These are phyloP conservation scores for Hololepta plana DNA, from an alignment of 2,888 invertebrate species.

Conservation along the genomic window DNA sequence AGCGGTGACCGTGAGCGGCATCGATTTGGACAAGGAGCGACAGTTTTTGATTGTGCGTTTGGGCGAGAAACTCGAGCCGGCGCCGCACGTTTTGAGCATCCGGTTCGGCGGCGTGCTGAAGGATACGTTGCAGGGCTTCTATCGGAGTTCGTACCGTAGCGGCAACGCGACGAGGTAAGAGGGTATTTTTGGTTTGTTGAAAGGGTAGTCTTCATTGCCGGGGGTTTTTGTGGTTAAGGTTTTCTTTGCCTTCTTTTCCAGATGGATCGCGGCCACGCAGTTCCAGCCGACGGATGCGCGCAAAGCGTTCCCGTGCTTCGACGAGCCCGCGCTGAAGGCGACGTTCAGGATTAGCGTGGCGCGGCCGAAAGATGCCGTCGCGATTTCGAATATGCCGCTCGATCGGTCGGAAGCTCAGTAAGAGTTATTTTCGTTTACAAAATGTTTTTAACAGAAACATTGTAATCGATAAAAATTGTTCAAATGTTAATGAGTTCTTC, in stretches of 20 bases:
- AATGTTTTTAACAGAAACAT: too few relatives aligned
- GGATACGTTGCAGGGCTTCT: constrained; percentile 64
- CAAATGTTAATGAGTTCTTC: too few relatives aligned
- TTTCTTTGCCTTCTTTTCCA: constrained; percentile 19
- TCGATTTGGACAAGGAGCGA: constrained; percentile 35
- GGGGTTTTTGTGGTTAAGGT: background rate
- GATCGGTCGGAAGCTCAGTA: constrained; percentile 32
- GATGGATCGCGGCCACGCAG: constrained; percentile 68
- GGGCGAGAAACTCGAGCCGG: constrained; percentile 34
- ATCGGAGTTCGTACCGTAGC: constrained; percentile 59
- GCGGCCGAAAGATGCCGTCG: constrained; percentile 48
- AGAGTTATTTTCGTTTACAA: constrained; percentile 17
- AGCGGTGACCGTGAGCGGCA: constrained; percentile 10
- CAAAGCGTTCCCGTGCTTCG: constrained; percentile 73
- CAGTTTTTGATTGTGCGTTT: constrained; percentile 54
- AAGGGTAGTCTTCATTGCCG: background rate
- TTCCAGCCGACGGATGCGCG: constrained; percentile 70
- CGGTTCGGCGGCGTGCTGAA: constrained; percentile 54
- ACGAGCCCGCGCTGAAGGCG: constrained; percentile 71
- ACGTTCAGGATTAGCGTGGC: constrained; percentile 62
- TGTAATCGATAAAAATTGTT: too few relatives aligned
- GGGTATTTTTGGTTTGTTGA: constrained; percentile 1
- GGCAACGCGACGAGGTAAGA: constrained; percentile 49
- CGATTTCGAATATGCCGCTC: constrained; percentile 64
- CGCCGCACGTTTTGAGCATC: constrained; percentile 40